Evolutionary conservation across 2,888 invertebrate species (phyloP).

Genomic region (Lycaena phlaeas): DNA sequence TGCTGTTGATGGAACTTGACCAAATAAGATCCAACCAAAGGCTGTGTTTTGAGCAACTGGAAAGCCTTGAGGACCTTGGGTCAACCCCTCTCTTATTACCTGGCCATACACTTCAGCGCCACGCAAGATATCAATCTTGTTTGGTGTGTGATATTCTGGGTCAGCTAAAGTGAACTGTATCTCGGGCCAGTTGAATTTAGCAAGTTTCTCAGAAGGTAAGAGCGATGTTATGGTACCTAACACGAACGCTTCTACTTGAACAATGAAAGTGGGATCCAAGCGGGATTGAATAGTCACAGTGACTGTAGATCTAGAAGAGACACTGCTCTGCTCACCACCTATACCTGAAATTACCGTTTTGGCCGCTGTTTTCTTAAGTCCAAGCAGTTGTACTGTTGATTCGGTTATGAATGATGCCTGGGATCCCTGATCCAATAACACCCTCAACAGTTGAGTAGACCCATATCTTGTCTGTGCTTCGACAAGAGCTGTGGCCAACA

Average conservation of each 20-base stretch:
- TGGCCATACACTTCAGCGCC: background rate
- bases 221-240: background rate
- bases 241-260: background rate
- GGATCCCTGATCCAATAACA: too few species aligned
- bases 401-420: too few species aligned
- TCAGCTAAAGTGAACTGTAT: background rate
- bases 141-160: background rate
- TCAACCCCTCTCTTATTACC: background rate
- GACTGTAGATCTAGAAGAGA: too few species aligned
- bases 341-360: too few species aligned
- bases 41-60: slow-evolving; percentile 1
- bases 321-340: too few species aligned
- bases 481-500: too few species aligned
- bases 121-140: background rate
- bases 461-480: too few species aligned
- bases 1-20: background rate
- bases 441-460: too few species aligned
- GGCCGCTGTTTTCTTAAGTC: too few species aligned
- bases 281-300: too few species aligned
- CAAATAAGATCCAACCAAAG: slow-evolving; percentile 1
- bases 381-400: too few species aligned
- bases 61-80: background rate
- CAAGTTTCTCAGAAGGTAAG: background rate
- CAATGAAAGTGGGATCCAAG: too few species aligned
- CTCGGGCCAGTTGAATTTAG: background rate